Evolutionary conservation across 2,797 vertebrate genomes (phyloP).

Genomic region (Siniperca obscura): DNA sequence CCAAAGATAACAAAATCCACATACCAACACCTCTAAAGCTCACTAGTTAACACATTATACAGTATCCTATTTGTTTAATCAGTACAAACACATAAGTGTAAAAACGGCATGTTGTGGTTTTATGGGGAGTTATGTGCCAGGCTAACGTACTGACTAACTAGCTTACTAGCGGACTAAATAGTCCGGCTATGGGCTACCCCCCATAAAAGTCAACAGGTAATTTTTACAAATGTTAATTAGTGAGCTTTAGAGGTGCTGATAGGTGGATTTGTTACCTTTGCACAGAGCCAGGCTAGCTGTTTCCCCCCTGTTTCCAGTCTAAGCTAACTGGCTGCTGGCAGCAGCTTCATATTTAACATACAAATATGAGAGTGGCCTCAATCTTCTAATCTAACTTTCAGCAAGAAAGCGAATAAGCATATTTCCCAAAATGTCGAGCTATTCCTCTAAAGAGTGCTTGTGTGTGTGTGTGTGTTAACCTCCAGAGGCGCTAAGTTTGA

Average conservation of each 20-base stretch:
- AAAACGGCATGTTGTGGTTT: neutral
- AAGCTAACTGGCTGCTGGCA: neutral
- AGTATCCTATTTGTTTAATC: neutral
- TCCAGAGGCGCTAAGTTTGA: conserved; percentile 42
- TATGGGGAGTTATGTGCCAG: too few relatives aligned
- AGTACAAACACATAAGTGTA: neutral
- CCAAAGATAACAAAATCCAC: neutral
- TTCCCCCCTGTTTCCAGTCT: neutral
- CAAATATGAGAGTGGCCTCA: neutral
- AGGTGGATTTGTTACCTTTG: neutral
- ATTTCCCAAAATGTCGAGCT: neutral
- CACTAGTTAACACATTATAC: neutral
- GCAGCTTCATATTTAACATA: neutral
- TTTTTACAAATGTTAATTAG: neutral
- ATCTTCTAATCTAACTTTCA: neutral
- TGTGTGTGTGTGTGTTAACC: conserved; percentile 31
- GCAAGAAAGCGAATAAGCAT: neutral
- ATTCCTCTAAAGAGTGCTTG: conserved; percentile 17
- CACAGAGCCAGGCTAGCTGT: neutral
- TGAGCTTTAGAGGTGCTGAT: neutral
- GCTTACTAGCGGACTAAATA: neutral
- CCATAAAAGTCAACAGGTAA: neutral
- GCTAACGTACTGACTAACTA: neutral
- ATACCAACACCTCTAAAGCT: neutral
- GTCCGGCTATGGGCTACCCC: too few relatives aligned